Evolutionary conservation across 2,888 invertebrate genomes (phyloP).

Genomic region (Rosalia funebris): DNA sequence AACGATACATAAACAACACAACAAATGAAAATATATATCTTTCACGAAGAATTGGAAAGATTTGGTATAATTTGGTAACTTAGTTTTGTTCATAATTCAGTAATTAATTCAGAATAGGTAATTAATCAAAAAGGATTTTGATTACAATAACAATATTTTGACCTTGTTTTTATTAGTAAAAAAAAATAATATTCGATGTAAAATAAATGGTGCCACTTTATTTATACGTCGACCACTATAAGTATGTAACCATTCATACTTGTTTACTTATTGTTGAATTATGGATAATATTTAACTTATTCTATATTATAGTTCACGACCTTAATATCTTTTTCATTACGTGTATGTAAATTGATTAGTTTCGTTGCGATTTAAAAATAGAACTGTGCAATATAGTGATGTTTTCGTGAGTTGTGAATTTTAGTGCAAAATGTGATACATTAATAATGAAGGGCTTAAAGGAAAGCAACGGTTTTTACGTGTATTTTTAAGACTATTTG

Average conservation of each 20-base stretch:
- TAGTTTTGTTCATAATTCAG: no score
- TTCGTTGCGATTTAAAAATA: constrained; percentile 16
- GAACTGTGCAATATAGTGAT: constrained; percentile 8
- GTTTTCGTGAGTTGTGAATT: constrained; percentile 1
- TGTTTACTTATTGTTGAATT: constrained; percentile 7
- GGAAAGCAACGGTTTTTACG: neutral
- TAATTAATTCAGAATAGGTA: no score
- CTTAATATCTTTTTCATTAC: constrained; percentile 30
- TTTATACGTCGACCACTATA: neutral
- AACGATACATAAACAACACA: no score
- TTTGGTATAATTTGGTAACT: no score
- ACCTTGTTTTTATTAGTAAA: no score
- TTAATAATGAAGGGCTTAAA: neutral
- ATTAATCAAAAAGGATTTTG: no score
- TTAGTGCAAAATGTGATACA: neutral
- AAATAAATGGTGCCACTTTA: no score
- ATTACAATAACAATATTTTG: no score
- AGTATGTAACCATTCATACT: constrained; percentile 18
- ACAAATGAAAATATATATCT: no score
- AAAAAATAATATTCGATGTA: no score
- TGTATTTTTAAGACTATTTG: constrained; percentile 1
- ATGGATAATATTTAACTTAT: constrained; percentile 20
- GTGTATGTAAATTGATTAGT: constrained; percentile 24
- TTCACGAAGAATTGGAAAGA: no score
- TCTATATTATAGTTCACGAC: constrained; percentile 39